Evolutionary conservation across 2,888 invertebrate species (phyloP), one percentile per base, ranked within the genome.

Genomic region (Sthenelais limicola): DNA sequence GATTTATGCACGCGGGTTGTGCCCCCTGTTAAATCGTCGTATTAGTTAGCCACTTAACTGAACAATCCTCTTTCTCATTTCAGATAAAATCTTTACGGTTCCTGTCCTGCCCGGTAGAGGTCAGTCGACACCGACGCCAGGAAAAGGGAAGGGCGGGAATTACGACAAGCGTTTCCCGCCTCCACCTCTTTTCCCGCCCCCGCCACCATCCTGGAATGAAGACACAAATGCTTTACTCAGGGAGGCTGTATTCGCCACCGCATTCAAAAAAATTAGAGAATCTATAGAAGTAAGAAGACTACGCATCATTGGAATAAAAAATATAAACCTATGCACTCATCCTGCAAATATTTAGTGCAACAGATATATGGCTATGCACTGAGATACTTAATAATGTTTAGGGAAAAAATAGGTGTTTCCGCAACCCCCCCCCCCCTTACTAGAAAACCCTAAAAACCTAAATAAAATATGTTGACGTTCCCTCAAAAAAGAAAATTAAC

Each of bases 111-210:
- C 62, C 4, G n/a, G n/a, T n/a, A 21, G 62, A 43, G 62, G 62
- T 2, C 21, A 62, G 62, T 43, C 62, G 12, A 62, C 62, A 7
- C 62, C 62, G n/a, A 62, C 38, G 9, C 62, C 62, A 2, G 38
- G 12, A 1, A 5, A 35, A 7, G 38, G 38, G 1, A 35, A 21
- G 15, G 24, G 24, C 38, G 9, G 15, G n/a, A n/a, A n/a, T n/a
- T n/a, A 35, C n/a, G 72, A 72, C 28, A 33, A 3, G 15, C 56
- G 48, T 47, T 74, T 77, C 66, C 77, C 77, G 9, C 75, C 74
- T 15, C 77, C 77, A 21, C 77, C 77, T 2, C 52, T 76, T 21
- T 76, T 76, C 49, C 77, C 77, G 5, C 77, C 77, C 3, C 77
- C 77, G 7, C 77, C 77, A 18, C 77, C 77, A 33, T 71, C 77